Evolutionary conservation across 2,797 vertebrate genomes (phyloP).

Genomic region (Ficedula albicollis): DNA sequence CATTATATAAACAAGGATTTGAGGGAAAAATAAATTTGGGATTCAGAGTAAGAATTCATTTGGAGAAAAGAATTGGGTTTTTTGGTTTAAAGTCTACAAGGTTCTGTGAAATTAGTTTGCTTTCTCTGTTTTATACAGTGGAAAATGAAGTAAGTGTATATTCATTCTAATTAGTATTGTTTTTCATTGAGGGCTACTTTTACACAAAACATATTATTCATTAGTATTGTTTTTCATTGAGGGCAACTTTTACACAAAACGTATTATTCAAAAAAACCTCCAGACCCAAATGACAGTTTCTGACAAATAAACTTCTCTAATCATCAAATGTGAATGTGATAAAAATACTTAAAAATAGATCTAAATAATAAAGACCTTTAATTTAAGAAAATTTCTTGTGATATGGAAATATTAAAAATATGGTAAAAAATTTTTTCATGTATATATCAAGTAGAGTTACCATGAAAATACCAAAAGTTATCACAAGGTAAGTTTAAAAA

Average conservation of each 20-base stretch:
- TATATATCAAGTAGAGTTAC: not conserved
- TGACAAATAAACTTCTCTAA: not conserved
- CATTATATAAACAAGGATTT: not conserved
- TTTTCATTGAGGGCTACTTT: not conserved
- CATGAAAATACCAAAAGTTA: not conserved
- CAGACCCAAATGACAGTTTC: not conserved
- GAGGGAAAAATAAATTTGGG: not conserved
- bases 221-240: too few species aligned
- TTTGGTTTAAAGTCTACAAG: not conserved
- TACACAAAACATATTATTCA: not conserved
- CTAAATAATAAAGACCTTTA: not conserved
- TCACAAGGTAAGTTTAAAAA: not conserved
- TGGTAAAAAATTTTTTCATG: not conserved
- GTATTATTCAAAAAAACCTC: fast-evolving
- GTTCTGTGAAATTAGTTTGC: not conserved
- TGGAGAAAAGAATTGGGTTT: not conserved
- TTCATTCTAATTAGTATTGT: not conserved
- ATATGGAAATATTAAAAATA: not conserved
- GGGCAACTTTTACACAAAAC: not conserved
- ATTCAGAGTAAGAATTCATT: not conserved
- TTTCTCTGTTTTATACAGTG: not conserved
- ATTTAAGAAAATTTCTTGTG: not conserved
- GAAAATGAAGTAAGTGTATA: not conserved
- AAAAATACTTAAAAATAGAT: not conserved
- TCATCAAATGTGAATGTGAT: not conserved